phyloP scores from a whole-genome alignment of 2,113 vertebrate genomes.

The Melanostigma gelatinosum region DNA sequence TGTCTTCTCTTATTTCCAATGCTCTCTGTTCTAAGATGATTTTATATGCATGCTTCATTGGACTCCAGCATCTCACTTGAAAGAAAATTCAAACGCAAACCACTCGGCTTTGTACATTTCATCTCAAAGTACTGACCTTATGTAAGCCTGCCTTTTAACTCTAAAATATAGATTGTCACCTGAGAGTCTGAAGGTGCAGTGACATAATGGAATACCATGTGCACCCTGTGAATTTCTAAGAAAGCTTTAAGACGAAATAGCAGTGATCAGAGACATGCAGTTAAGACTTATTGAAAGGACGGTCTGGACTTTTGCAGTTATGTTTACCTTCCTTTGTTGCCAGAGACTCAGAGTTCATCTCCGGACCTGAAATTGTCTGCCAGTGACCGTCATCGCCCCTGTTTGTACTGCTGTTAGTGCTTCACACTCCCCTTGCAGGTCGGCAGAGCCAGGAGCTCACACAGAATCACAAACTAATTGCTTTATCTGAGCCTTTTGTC shows the following conservation, averaged over 20 bases:
- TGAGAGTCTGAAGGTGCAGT: constrained; percentile 28
- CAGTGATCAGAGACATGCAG: constrained; percentile 41
- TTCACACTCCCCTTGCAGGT: constrained; percentile 52
- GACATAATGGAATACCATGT: constrained; percentile 29
- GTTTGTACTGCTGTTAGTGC: constrained; percentile 62
- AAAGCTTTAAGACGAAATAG: constrained; percentile 32
- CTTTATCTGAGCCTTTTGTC: constrained; percentile 78
- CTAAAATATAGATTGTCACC: constrained; percentile 23
- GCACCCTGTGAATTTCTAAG: neutral
- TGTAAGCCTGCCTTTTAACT: constrained; percentile 18
- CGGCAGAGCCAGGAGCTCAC: constrained; percentile 50
- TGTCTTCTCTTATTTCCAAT: constrained; percentile 6
- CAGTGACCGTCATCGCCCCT: constrained; percentile 58
- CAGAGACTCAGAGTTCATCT: constrained; percentile 52
- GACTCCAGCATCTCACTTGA: neutral
- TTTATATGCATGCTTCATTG: constrained; percentile 15
- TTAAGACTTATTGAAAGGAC: constrained; percentile 12
- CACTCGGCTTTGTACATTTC: neutral
- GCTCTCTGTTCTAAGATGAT: neutral
- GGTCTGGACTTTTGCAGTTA: constrained; percentile 42
- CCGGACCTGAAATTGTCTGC: constrained; percentile 50
- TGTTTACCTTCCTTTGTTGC: constrained; percentile 60
- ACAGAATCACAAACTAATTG: constrained; percentile 74
- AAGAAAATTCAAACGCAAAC: constrained; percentile 19
- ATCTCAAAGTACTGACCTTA: constrained; percentile 28